Conservation (phyloP, 2,113 vertebrate species). For the Microtus ochrogaster region DNA sequence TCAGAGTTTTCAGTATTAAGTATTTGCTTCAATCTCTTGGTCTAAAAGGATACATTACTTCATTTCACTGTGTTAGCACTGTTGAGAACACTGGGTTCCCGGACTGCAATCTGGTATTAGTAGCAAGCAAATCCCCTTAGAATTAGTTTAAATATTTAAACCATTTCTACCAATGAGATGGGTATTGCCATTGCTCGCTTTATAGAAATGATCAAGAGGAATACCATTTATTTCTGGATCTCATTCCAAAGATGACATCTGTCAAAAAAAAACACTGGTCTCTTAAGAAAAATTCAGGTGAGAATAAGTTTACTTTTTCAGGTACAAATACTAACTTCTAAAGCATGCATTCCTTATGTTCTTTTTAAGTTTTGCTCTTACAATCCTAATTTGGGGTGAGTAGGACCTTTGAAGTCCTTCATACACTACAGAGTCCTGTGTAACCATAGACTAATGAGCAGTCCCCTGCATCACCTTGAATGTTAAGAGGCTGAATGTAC, state of each 20-base stretch:
- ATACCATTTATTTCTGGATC: not conserved
- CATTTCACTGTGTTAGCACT: not conserved
- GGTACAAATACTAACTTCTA: not conserved
- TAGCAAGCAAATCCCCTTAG: conserved; percentile 51
- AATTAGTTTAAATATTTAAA: conserved; percentile 39
- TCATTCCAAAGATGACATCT: not conserved
- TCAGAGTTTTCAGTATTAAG: not conserved
- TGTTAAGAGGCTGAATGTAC: not conserved
- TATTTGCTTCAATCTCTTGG: not conserved
- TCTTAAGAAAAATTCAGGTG: conserved; percentile 34
- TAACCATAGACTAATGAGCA: not conserved
- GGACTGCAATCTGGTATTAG: not conserved
- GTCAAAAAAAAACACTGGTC: not conserved
- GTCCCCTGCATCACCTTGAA: not conserved
- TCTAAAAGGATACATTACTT: conserved; percentile 57
- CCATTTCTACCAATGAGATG: not conserved
- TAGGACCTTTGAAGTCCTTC: not conserved
- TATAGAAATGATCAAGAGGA: not conserved
- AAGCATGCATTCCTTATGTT: not conserved
- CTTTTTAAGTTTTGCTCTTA: not conserved
- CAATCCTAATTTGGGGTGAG: not conserved
- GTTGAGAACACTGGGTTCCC: conserved; percentile 45
- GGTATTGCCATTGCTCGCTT: conserved; percentile 7
- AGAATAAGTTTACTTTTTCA: not conserved
- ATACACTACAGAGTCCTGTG: not conserved